These are phyloP conservation scores for Drosophila nigritarsus DNA, from an alignment of 2,888 invertebrate species.

Conservation along the genomic window DNA sequence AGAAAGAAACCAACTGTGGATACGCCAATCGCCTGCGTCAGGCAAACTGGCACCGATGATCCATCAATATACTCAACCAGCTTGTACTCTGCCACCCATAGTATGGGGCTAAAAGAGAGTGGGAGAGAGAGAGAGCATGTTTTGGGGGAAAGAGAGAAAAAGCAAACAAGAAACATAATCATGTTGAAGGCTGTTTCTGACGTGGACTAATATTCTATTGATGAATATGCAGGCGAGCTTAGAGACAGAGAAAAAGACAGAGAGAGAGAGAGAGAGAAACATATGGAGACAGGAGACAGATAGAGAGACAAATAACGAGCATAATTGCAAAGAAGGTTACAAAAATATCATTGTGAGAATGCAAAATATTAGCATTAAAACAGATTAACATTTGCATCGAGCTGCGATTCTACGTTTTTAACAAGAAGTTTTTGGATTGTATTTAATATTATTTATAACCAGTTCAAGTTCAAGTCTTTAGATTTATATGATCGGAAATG, in stretches of 20 bases:
- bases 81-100: slow-evolving; percentile 91
- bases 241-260: slow-evolving; percentile 13
- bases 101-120: slow-evolving; percentile 89
- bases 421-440: background rate
- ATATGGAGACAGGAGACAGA: background rate
- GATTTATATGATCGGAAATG: background rate
- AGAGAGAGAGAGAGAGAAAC: background rate
- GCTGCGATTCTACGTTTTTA: background rate
- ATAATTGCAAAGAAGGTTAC: background rate
- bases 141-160: slow-evolving; percentile 34
- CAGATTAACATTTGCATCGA: background rate
- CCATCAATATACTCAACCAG: slow-evolving; percentile 90
- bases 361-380: background rate
- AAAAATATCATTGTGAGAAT: background rate
- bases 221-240: slow-evolving; percentile 22
- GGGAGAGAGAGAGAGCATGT: slow-evolving; percentile 13
- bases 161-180: slow-evolving; percentile 61
- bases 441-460: background rate
- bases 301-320: background rate
- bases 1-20: slow-evolving; percentile 93
- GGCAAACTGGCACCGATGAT: slow-evolving; percentile 90
- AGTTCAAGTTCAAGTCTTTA: background rate
- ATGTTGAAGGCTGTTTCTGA: slow-evolving; percentile 38
- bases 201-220: slow-evolving; percentile 13
- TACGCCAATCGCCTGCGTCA: slow-evolving; percentile 90